These are phyloP conservation scores for Drosophila sechellia DNA, from an alignment of 1,140 invertebrate species.

Conservation along the genomic window DNA sequence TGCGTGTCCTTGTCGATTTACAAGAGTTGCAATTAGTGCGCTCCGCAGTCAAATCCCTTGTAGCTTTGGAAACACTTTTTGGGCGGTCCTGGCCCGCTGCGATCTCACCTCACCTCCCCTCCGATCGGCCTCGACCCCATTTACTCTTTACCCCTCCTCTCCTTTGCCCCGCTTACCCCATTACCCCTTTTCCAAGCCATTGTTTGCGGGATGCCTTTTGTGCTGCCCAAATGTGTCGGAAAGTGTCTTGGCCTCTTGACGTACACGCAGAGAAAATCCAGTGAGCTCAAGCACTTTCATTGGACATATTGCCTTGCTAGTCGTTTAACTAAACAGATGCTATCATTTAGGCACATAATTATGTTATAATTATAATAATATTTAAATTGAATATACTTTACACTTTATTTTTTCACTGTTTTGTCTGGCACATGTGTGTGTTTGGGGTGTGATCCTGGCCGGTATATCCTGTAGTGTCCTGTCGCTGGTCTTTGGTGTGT, in stretches of 20 bases:
- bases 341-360: no score
- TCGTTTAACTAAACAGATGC: no score
- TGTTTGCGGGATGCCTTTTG: conserved; percentile 74
- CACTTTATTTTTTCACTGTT: not conserved
- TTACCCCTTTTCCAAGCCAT: conserved; percentile 22
- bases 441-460: conserved; percentile 10
- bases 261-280: conserved; percentile 4
- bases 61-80: conserved; percentile 72
- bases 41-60: conserved; percentile 67
- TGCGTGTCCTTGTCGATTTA: conserved; percentile 76
- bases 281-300: not conserved
- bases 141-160: conserved; percentile 1
- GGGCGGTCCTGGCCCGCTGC: conserved; percentile 1
- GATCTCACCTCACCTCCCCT: not conserved
- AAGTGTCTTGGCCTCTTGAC: conserved; percentile 47
- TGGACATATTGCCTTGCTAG: not conserved
- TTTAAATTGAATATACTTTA: no score
- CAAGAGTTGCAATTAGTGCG: conserved; percentile 80
- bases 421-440: not conserved
- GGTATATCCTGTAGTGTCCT: conserved; percentile 27
- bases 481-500: conserved; percentile 26
- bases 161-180: not conserved
- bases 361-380: no score
- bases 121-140: conserved; percentile 21
- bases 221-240: conserved; percentile 70